Evolutionary conservation across 2,888 invertebrate species (phyloP).

Genomic region (Urechis unicinctus): DNA sequence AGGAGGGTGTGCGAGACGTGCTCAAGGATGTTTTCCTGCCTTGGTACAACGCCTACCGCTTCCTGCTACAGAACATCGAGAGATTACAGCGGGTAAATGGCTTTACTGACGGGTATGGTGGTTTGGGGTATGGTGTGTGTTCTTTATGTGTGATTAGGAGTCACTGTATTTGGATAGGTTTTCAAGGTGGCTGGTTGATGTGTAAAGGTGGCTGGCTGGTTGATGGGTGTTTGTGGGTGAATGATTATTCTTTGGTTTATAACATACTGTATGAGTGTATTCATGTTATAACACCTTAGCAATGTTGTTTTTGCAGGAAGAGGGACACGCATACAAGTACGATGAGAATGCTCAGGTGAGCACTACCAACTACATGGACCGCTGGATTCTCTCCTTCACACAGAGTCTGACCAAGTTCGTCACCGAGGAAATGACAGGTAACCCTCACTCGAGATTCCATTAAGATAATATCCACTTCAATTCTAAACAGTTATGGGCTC

Average conservation of each 20-base stretch:
- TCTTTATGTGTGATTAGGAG: background rate
- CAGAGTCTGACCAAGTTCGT: slow-evolving; percentile 86
- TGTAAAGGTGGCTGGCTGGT: background rate
- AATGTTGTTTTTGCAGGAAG: slow-evolving; percentile 37
- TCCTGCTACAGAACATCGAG: slow-evolving; percentile 88
- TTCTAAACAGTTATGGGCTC: background rate
- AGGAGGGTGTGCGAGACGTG: slow-evolving; percentile 92
- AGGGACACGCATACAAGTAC: slow-evolving; percentile 48
- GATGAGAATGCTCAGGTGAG: slow-evolving; percentile 37
- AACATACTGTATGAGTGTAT: no score
- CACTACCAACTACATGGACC: slow-evolving; percentile 80
- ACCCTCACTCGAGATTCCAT: no score
- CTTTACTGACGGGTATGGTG: background rate
- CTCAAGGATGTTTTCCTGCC: slow-evolving; percentile 96
- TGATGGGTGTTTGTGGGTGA: background rate
- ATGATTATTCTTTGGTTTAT: background rate
- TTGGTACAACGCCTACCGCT: slow-evolving; percentile 73
- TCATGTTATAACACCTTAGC: background rate
- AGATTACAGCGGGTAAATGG: slow-evolving; percentile 61
- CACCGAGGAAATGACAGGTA: slow-evolving; percentile 76
- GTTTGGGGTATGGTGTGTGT: background rate
- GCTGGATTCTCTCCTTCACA: slow-evolving; percentile 94
- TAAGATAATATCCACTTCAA: background rate
- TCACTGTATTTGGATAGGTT: background rate
- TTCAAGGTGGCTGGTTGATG: background rate